A percentile compares a stretch with the other conserved stretches of the same genome.
Evolutionary conservation across 2,888 invertebrate species (phyloP).

Genomic region (Drosophila mettleri): DNA sequence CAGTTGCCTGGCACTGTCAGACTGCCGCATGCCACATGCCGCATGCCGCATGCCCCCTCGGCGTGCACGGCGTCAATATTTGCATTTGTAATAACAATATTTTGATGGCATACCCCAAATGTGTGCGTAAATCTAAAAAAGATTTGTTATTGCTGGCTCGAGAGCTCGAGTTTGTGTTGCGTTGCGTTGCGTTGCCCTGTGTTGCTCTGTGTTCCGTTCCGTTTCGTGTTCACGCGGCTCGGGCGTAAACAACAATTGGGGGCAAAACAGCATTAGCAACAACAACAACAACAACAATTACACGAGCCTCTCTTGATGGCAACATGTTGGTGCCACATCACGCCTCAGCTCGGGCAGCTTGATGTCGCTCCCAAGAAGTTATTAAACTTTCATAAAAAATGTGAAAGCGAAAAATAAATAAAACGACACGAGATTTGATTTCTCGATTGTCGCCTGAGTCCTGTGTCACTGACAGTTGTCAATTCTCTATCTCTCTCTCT

Average conservation of each 20-base stretch:
- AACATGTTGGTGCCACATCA: conserved; percentile 52
- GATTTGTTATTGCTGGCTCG: conserved; percentile 72
- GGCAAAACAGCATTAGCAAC: conserved; percentile 35
- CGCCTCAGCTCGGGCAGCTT: conserved; percentile 5
- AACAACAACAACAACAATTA: conserved; percentile 20
- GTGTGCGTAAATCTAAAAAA: conserved; percentile 76
- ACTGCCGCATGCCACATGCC: not conserved
- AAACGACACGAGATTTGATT: conserved; percentile 65
- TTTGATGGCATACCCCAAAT: conserved; percentile 70
- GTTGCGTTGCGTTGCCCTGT: not conserved
- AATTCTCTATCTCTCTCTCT: conserved; percentile 23
- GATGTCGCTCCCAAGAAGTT: conserved; percentile 55
- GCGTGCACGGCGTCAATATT: conserved; percentile 72
- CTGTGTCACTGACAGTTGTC: conserved; percentile 55
- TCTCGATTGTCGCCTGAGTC: conserved; percentile 58
- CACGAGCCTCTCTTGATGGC: conserved; percentile 37
- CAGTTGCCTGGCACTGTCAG: conserved; percentile 16
- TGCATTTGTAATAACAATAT: conserved; percentile 82
- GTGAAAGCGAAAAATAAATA: conserved; percentile 5
- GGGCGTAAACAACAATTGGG: conserved; percentile 42
- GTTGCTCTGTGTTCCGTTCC: not conserved
- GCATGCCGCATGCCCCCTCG: not conserved
- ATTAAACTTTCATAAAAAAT: conserved; percentile 77
- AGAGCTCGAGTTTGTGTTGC: conserved; percentile 3
- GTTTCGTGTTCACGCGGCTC: conserved; percentile 39